Conservation (phyloP, 2,888 invertebrate genomes). For the Limnephilus marmoratus region DNA sequence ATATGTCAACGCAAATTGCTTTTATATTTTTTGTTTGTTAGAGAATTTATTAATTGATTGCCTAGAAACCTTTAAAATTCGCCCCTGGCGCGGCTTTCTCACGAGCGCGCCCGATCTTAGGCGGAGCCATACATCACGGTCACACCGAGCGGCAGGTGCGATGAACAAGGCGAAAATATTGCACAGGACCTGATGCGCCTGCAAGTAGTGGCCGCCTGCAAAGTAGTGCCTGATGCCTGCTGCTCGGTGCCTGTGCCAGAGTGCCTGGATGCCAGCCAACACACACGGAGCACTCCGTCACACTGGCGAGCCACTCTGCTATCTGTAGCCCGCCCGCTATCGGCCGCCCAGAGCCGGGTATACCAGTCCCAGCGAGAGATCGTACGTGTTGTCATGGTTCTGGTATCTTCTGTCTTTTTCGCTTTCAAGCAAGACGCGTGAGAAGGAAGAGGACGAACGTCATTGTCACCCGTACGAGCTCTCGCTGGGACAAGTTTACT, state of each 20-base stretch:
- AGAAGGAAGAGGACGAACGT: no score
- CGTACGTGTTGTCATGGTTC: no score
- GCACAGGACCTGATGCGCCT: neutral
- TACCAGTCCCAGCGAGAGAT: no score
- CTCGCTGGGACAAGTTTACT: neutral
- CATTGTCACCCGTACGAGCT: no score
- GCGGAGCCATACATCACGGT: conserved; percentile 34
- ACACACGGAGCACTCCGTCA: no score
- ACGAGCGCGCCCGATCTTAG: neutral
- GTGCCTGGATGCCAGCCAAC: no score
- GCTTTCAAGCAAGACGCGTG: no score
- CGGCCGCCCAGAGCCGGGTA: neutral
- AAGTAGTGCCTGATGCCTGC: neutral
- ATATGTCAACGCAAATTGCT: no score
- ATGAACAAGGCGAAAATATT: conserved; percentile 51
- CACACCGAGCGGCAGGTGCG: conserved; percentile 47
- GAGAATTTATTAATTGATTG: no score
- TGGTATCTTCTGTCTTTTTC: no score
- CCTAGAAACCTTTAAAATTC: neutral
- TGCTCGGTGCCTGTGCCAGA: no score
- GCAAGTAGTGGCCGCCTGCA: neutral
- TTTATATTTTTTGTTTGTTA: no score
- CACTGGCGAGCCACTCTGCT: neutral
- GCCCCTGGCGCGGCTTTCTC: neutral
- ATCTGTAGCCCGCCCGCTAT: neutral